phyloP scores from a whole-genome alignment of 1,140 invertebrate genomes.

The Aphelenchoides fujianensis region DNA sequence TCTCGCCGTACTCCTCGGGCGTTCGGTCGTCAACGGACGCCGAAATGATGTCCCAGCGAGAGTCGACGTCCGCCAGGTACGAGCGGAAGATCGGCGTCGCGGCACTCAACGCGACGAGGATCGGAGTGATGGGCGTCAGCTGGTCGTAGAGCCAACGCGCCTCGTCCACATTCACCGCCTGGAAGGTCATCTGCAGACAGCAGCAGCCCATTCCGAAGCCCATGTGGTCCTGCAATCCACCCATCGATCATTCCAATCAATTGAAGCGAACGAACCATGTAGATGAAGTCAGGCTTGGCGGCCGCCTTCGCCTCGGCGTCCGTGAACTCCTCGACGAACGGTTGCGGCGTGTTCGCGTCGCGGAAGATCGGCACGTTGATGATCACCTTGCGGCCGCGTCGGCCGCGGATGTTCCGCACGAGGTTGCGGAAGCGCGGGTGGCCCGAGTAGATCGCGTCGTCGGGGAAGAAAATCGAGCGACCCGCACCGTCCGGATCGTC shows the following conservation, averaged over 20 bases:
- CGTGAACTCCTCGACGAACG: conserved; percentile 72
- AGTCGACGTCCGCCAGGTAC: conserved; percentile 88
- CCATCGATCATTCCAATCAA: no score
- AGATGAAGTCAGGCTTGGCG: conserved; percentile 73
- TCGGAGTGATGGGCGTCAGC: conserved; percentile 90
- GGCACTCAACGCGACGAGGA: conserved; percentile 92
- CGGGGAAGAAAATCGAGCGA: conserved; percentile 86
- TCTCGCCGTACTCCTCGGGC: conserved; percentile 81
- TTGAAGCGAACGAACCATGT: no score
- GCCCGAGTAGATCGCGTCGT: conserved; percentile 84
- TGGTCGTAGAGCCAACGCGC: conserved; percentile 94
- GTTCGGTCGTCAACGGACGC: conserved; percentile 84
- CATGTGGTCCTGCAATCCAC: no score
- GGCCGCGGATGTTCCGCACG: conserved; percentile 82
- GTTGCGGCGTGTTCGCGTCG: conserved; percentile 75
- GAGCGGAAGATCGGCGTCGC: conserved; percentile 90
- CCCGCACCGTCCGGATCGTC: conserved; percentile 71
- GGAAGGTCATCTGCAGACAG: conserved; percentile 79
- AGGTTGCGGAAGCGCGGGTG: conserved; percentile 87
- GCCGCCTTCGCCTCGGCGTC: conserved; percentile 55
- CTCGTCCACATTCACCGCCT: conserved; percentile 93
- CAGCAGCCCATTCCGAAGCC: conserved; percentile 99
- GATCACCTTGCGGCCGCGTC: conserved; percentile 87
- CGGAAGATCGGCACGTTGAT: conserved; percentile 90
- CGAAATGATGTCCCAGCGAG: conserved; percentile 69